Evolutionary conservation across 2,797 vertebrate species (phyloP).

Genomic region (Allobates femoralis): DNA sequence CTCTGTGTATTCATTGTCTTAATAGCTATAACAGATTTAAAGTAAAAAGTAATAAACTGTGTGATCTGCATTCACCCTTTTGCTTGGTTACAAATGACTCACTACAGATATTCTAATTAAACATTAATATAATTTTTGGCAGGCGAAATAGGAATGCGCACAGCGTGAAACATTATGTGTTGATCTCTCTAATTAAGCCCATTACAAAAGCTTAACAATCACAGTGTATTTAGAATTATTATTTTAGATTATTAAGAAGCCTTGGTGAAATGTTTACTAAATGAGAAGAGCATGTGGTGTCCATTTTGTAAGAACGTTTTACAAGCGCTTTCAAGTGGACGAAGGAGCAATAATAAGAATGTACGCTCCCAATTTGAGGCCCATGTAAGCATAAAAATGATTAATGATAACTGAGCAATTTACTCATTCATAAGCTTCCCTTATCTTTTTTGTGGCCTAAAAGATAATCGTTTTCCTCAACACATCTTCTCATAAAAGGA

Average conservation of each 20-base stretch:
- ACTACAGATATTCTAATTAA: conserved; percentile 58
- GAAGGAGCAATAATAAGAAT: too few relatives aligned
- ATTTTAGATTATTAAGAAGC: conserved; percentile 30
- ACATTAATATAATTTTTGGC: conserved; percentile 60
- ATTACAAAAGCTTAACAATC: conserved; percentile 57
- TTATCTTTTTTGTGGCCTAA: too few relatives aligned
- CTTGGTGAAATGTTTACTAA: conserved; percentile 32
- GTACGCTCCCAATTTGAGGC: too few relatives aligned
- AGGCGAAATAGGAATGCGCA: conserved; percentile 45
- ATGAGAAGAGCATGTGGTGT: conserved; percentile 14
- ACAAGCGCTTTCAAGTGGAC: too few relatives aligned
- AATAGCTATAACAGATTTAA: conserved; percentile 43
- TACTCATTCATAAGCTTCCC: too few relatives aligned
- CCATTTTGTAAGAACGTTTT: background rate
- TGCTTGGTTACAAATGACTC: conserved; percentile 54
- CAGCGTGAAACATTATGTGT: conserved; percentile 55
- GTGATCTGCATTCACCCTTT: conserved; percentile 40
- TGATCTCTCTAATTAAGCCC: conserved; percentile 59
- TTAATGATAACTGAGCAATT: too few relatives aligned
- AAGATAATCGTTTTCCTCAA: too few relatives aligned
- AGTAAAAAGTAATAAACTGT: conserved; percentile 45
- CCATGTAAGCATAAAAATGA: too few relatives aligned
- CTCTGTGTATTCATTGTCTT: conserved; percentile 20
- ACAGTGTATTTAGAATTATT: conserved; percentile 40
- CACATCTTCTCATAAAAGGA: too few relatives aligned